A percentile compares a stretch with the other conserved stretches of the same genome.
Evolutionary conservation across 2,113 vertebrate genomes (phyloP).

Genomic region (Fulmarus glacialis): DNA sequence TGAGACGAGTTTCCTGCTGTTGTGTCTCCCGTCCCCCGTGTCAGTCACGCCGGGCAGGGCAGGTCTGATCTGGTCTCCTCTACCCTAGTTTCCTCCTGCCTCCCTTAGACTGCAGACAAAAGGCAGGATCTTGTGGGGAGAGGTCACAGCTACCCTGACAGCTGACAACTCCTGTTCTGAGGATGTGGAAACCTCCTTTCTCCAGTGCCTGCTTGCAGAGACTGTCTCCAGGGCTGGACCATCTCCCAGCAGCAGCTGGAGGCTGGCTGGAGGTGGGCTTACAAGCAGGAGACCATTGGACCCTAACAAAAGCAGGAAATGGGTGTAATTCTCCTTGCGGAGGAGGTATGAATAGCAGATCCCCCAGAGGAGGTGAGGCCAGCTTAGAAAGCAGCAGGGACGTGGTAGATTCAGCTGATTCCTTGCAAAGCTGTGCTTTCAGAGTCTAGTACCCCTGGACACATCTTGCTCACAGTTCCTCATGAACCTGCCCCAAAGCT

Average conservation of each 20-base stretch:
- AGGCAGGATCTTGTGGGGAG: background rate
- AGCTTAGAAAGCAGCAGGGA: background rate
- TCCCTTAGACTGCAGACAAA: background rate
- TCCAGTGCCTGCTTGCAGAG: fast-evolving
- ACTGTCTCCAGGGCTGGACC: background rate
- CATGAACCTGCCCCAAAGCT: background rate
- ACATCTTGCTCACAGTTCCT: background rate
- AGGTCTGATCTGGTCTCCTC: background rate
- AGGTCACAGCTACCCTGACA: background rate
- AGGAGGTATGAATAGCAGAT: background rate
- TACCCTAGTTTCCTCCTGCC: background rate
- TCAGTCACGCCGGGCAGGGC: background rate
- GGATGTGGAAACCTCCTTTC: background rate
- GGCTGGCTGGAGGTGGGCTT: background rate
- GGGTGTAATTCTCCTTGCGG: background rate
- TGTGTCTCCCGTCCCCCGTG: background rate
- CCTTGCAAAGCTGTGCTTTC: background rate
- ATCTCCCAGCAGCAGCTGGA: background rate
- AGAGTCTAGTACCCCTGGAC: background rate
- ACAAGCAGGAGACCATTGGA: background rate
- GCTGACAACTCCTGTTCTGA: background rate
- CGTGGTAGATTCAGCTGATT: background rate
- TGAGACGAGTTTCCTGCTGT: background rate
- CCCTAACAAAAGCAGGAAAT: background rate
- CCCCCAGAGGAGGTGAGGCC: background rate